phyloP scores from a whole-genome alignment of 2,797 vertebrate species.

The Tauraco hartlaubi region DNA sequence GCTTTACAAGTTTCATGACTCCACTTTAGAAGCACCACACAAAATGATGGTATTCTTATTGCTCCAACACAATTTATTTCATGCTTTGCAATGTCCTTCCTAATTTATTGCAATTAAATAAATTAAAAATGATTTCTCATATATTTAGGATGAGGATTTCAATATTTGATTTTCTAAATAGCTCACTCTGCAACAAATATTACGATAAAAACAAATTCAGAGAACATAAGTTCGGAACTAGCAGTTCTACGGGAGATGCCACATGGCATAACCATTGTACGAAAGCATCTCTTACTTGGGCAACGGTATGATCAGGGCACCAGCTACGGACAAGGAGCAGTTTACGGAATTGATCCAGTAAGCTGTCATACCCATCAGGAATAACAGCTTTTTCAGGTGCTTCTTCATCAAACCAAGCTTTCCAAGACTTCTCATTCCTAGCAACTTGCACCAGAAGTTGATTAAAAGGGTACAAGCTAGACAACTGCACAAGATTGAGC shows the following conservation, averaged over 20 bases:
- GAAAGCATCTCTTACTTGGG: slow-evolving; percentile 76
- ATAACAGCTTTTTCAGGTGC: slow-evolving; percentile 82
- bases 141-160: background rate
- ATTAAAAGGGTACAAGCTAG: slow-evolving; percentile 78
- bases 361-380: slow-evolving; percentile 84
- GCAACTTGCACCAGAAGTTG: slow-evolving; percentile 82
- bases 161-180: background rate
- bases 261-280: background rate
- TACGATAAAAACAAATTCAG: background rate
- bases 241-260: background rate
- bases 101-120: background rate
- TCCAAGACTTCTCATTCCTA: slow-evolving; percentile 86
- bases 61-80: background rate
- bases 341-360: slow-evolving; percentile 84
- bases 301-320: slow-evolving; percentile 86
- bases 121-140: background rate
- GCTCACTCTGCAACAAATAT: background rate
- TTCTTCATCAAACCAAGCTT: slow-evolving; percentile 85
- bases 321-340: slow-evolving; percentile 88
- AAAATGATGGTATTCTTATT: background rate
- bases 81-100: background rate
- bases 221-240: background rate
- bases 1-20: background rate
- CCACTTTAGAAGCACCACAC: rapidly evolving
- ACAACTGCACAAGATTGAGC: slow-evolving; percentile 89